phyloP scores from a whole-genome alignment of 1,140 invertebrate species.

The Drosophila arizonae region DNA sequence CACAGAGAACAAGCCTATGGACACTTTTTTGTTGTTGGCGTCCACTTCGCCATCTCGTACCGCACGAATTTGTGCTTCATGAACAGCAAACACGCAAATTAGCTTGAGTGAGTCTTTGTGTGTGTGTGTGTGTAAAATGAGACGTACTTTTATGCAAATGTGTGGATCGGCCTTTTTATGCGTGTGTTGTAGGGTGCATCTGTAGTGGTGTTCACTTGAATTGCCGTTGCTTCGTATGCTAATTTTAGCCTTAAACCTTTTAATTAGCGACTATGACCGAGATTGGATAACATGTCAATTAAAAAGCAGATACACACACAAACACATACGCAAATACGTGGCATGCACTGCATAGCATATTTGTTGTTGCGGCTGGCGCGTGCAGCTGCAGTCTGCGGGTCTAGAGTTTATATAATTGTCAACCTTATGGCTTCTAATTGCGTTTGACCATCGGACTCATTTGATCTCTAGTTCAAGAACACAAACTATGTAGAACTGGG shows the following conservation, averaged over 20 bases:
- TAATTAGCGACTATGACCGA: slow-evolving; percentile 79
- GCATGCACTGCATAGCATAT: slow-evolving; percentile 6
- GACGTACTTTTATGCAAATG: slow-evolving; percentile 3
- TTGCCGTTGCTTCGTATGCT: slow-evolving; percentile 62
- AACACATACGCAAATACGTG: slow-evolving; percentile 1
- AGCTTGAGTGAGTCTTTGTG: slow-evolving; percentile 15
- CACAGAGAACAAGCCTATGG: slow-evolving; percentile 2
- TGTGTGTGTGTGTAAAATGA: slow-evolving; percentile 1
- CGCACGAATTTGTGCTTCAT: slow-evolving; percentile 59
- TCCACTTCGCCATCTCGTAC: slow-evolving; percentile 46
- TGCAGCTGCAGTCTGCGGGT: slow-evolving; percentile 35
- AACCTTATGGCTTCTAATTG: slow-evolving; percentile 47
- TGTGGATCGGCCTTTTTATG: slow-evolving; percentile 14
- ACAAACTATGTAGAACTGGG: slow-evolving; percentile 2
- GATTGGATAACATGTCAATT: slow-evolving; percentile 64
- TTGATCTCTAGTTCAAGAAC: slow-evolving; percentile 72
- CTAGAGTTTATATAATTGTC: slow-evolving; percentile 57
- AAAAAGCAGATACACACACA: slow-evolving; percentile 43
- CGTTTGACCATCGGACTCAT: slow-evolving; percentile 49
- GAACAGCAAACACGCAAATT: slow-evolving; percentile 64
- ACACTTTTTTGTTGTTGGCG: slow-evolving; percentile 15
- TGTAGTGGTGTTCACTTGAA: slow-evolving; percentile 46
- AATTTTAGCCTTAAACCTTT: slow-evolving; percentile 80
- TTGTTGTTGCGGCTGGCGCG: background rate
- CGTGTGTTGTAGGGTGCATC: slow-evolving; percentile 19